Base-by-base conservation (phyloP, 2,888 invertebrate genomes). In the Agonum fuliginosum region DNA sequence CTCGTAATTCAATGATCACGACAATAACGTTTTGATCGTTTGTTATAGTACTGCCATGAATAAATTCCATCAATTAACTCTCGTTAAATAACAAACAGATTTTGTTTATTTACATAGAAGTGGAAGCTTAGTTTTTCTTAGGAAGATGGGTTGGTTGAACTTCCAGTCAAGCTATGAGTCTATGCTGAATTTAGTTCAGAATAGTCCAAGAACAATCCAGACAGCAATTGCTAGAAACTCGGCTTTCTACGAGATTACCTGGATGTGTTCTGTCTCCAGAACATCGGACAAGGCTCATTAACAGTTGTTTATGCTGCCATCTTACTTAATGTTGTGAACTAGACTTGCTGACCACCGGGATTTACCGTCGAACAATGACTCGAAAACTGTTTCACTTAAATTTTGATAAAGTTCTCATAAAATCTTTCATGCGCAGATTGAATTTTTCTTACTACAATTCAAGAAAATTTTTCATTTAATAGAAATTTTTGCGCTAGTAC, bases 241-340 rank as follows among this genome's bases (percentile, higher is more conserved):
- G 37, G 69, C 69, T 69, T 69, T 69, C 69, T 69, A 46, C 30
- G 37, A 69, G 69, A 69, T 69, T 69, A 69, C 69, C 69, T 69
- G 69, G 37, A 41, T 46, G 69, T 24, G 54, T 54, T 69, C 69
- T 41, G 41, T 24, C 69, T 41, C 46, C 48, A 48, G 48, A 70
- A 70, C 48, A 70, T 70, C 48, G 70, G 48, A 70, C 70, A 70
- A 30, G 69, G 17, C 48, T 70, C 70, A 48, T 70, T 46, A 70
- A 48, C 48, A 19, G 70, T 70, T 70, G 48, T 70, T 48, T 48
- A 70, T 48, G 48, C 70, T 48, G 70, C 70, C 41, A 70, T 70
- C 46, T 70, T 30, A 70, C 48, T 70, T 48, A 70, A 70, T 69
- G 69, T 27, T 46, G 69, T 27, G 69, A 69, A 69, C 69, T 69